Evolutionary conservation across 2,888 invertebrate species (phyloP).

Genomic region (Drosophila rellima): DNA sequence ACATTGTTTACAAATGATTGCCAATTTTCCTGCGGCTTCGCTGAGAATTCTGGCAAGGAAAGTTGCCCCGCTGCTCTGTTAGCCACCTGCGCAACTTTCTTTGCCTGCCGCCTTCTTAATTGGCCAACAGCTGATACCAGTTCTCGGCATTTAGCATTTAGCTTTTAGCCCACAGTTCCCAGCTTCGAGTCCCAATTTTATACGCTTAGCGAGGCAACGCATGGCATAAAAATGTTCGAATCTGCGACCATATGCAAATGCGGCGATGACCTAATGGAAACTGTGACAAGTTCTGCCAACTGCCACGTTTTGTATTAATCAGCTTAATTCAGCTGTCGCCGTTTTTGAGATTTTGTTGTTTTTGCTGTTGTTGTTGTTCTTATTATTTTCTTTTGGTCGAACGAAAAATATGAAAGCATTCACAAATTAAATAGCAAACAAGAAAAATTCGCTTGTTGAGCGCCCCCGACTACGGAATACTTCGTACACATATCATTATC

Average conservation of each 20-base stretch:
- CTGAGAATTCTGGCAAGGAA: slow-evolving; percentile 52
- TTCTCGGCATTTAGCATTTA: slow-evolving; percentile 8
- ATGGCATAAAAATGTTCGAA: slow-evolving; percentile 51
- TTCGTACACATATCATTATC: background rate
- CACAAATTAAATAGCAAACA: background rate
- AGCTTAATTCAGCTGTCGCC: slow-evolving; percentile 46
- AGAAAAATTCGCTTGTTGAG: background rate
- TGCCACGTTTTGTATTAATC: slow-evolving; percentile 74
- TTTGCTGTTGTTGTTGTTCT: slow-evolving; percentile 2
- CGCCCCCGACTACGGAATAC: background rate
- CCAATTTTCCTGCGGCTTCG: slow-evolving; percentile 64
- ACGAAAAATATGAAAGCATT: slow-evolving; percentile 25
- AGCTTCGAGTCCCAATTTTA: slow-evolving; percentile 10
- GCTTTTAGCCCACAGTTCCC: slow-evolving; percentile 9
- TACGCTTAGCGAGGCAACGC: slow-evolving; percentile 33
- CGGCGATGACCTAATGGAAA: slow-evolving; percentile 77
- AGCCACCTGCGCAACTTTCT: slow-evolving; percentile 72
- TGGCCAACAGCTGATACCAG: slow-evolving; percentile 39
- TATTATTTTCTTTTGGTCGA: slow-evolving; percentile 30
- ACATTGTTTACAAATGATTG: slow-evolving; percentile 80
- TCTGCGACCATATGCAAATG: slow-evolving; percentile 64
- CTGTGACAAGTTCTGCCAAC: slow-evolving; percentile 77
- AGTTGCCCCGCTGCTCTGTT: slow-evolving; percentile 51
- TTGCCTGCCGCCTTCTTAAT: slow-evolving; percentile 47
- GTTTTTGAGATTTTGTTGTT: slow-evolving; percentile 8